These are phyloP conservation scores for Aurelia sp. DNA, from an alignment of 30 jellyfish, hydroid and myxozoan species.

Conservation along the genomic window DNA sequence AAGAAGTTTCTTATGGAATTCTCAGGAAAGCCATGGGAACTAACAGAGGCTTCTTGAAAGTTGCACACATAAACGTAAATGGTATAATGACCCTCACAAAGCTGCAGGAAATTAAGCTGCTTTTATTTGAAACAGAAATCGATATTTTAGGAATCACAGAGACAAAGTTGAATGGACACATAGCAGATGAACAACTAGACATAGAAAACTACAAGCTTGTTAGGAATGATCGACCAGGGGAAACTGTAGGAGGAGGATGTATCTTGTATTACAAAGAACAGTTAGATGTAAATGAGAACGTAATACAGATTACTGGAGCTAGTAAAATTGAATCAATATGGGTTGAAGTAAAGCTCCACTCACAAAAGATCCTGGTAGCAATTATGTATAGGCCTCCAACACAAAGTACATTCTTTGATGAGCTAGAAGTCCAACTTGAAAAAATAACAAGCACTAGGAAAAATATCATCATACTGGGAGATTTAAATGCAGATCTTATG, in stretches of 20 bases:
- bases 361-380: slow-evolving; percentile 24
- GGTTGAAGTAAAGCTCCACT: slow-evolving; percentile 20
- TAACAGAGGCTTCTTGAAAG: no score
- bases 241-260: slow-evolving; percentile 22
- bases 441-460: slow-evolving; percentile 19
- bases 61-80: no score
- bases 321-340: slow-evolving; percentile 19
- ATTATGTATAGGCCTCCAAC: slow-evolving; percentile 40
- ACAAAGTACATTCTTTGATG: slow-evolving; percentile 27
- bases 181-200: slow-evolving; percentile 25
- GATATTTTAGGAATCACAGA: slow-evolving; percentile 19
- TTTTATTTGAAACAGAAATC: background rate
- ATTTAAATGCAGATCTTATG: slow-evolving; percentile 31
- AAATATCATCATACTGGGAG: slow-evolving; percentile 38
- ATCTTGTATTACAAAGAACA: slow-evolving; percentile 18
- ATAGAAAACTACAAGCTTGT: slow-evolving; percentile 19
- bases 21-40: no score
- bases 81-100: no score
- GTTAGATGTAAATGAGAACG: slow-evolving; percentile 20
- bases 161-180: slow-evolving; percentile 22
- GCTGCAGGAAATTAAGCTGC: no score
- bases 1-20: no score
- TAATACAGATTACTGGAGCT: slow-evolving; percentile 22
- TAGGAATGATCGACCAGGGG: slow-evolving; percentile 31
- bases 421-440: slow-evolving; percentile 39